Base-by-base conservation (phyloP, 1,140 invertebrate genomes). In the Carcinoscorpius rotundicauda region DNA sequence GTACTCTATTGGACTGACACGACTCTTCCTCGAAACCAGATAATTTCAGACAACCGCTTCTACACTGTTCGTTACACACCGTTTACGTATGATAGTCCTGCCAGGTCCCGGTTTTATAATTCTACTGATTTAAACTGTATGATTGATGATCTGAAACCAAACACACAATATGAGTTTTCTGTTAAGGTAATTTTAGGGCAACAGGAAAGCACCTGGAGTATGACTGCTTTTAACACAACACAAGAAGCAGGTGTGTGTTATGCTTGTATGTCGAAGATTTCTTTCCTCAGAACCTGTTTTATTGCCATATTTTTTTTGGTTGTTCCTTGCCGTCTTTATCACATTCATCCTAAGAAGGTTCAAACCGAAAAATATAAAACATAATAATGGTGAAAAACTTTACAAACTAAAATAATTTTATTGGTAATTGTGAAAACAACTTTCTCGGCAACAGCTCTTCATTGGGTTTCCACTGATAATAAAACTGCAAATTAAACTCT, bases 1-100 rank as follows among this genome's bases (percentile, higher is more conserved):
- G 86, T 97, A 10, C 78, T 99, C 0, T 93, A 93, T 72, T 99
- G 97, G 97, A 93, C 89, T 0, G 97, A 99, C 77, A 87, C 87
- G 1, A 89, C 87, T 49, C 81, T 92, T 57, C 85, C 86, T 51
- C 87, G 87, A 74, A 86, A 83, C 74, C 87, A 89, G 78, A 84
- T 83, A 70, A 83, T 87, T 52, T 87, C 83, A 8, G 91, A 95
- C 76, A 87, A 86, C 73, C 84, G 93, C 0, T 86, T 86, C 73
- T 97, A 98, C 76, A 85, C 87, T 4, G 86, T 97, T 0, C 81
- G 86, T 51, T 90, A 87, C 70, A 74, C 76, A 58, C 83, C 72
- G 78, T 68, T 61, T 51, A 58, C 84, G 66, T 78, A 82, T 67
- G 81, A 82, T 11, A 81, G 81, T 29, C 80, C 79, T 73, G 74